Evolutionary conservation across 2,113 vertebrate genomes (phyloP).

Genomic region (Rousettus leschenaultii): DNA sequence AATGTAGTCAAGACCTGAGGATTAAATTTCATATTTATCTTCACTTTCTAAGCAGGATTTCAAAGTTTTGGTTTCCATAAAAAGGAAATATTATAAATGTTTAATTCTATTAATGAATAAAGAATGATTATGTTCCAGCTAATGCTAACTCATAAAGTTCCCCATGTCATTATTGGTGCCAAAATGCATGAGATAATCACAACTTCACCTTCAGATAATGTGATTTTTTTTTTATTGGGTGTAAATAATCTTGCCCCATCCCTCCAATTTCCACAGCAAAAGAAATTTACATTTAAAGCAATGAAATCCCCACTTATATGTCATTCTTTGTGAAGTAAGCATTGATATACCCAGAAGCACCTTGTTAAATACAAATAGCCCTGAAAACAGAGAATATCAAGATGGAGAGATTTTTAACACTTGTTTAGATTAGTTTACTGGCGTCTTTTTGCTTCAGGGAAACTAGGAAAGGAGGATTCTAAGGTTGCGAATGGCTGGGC

Average conservation of each 20-base stretch:
- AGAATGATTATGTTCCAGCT: neutral
- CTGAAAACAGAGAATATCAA: neutral
- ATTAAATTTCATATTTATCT: neutral
- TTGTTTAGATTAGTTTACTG: neutral
- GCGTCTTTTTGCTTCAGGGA: neutral
- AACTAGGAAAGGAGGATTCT: neutral
- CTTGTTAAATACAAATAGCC: neutral
- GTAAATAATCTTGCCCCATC: neutral
- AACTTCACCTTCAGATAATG: neutral
- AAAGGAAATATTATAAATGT: neutral
- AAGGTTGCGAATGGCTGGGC: neutral
- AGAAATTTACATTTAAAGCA: neutral
- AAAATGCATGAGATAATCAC: neutral
- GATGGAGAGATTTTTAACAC: neutral
- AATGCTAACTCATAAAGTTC: conserved; percentile 11
- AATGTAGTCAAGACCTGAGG: neutral
- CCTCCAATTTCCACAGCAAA: neutral
- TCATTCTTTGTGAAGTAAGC: neutral
- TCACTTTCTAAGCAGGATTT: neutral
- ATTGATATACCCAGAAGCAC: neutral
- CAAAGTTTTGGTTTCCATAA: neutral
- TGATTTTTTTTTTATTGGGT: neutral
- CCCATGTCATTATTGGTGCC: neutral
- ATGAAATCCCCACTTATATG: neutral
- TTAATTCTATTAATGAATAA: neutral